phyloP scores from a whole-genome alignment of 2,113 vertebrate genomes.

The Bos javanicus region DNA sequence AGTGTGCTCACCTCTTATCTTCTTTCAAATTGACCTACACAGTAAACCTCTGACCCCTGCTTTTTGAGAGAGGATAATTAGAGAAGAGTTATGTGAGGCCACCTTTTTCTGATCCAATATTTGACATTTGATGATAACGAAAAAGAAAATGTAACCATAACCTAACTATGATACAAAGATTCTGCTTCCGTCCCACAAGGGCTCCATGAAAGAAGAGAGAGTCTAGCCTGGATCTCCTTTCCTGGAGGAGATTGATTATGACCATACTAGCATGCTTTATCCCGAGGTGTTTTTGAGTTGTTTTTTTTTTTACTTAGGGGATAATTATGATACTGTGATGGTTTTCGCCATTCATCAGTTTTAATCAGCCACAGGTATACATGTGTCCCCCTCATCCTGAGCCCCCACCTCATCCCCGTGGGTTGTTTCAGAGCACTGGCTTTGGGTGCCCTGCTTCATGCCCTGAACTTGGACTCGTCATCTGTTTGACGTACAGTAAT shows the following conservation, averaged over 20 bases:
- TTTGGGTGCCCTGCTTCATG: not conserved
- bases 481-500: not conserved
- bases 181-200: not conserved
- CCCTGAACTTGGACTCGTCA: accelerated
- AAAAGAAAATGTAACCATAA: not conserved
- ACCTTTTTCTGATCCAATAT: not conserved
- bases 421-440: not conserved
- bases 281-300: not conserved
- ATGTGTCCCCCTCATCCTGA: not conserved
- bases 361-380: not conserved
- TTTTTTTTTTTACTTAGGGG: not conserved
- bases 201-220: not conserved
- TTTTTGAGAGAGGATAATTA: not conserved
- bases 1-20: not conserved
- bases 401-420: not conserved
- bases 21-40: not conserved
- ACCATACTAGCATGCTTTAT: not conserved
- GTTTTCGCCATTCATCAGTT: not conserved
- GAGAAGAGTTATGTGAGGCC: not conserved
- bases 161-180: not conserved
- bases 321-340: not conserved
- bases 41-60: not conserved
- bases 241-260: not conserved
- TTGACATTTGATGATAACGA: not conserved
- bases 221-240: not conserved